Base-by-base conservation (phyloP, 2,888 invertebrate species). In the Hirtodrosophila alboralis region DNA sequence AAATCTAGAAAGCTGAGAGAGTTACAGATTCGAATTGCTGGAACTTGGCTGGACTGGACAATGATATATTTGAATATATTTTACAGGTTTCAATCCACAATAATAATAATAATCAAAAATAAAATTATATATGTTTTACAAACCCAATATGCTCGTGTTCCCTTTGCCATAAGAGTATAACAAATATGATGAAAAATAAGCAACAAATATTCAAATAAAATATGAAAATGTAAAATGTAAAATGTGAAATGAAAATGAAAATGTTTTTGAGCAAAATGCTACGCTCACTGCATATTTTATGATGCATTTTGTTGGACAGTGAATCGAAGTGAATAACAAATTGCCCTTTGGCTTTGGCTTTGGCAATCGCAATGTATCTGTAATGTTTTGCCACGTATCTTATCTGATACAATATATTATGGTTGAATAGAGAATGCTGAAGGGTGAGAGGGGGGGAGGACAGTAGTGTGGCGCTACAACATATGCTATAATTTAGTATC, bases 401-500 rank as follows among this genome's bases (percentile, higher is more conserved):
- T 79, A 79, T 80, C 79, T 33, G n/a, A n/a, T n/a, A n/a, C n/a
- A n/a, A n/a, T 6, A 12, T 9, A 16, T 43, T 12, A n/a, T 6
- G 4, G 5, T n/a, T n/a, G n/a, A n/a, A 18, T n/a, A 21, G 26
- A 4, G n/a, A n/a, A n/a, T n/a, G n/a, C n/a, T n/a, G n/a, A n/a
- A n/a, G 34, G 7, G 8, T 7, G 31, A 23, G 12, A 10, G 7
- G 8, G 8, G 4, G 10, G 7, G 9, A 4, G 8, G 8, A 23
- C 4, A n/a, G 2, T 12, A 47, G 27, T 28, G n/a, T 21, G 36
- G 43, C 76, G 63, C 76, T 60, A 65, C 62, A 79, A 79, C 84
- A 81, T 81, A 81, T 81, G 84, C 84, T 81, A 76, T 75, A 68
- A 81, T 78, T 79, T 73, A 49, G 60, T 73, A 68, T 59, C 68